These are phyloP conservation scores for Jacana jacana DNA, from an alignment of 2,113 vertebrate genomes.

Conservation along the genomic window DNA sequence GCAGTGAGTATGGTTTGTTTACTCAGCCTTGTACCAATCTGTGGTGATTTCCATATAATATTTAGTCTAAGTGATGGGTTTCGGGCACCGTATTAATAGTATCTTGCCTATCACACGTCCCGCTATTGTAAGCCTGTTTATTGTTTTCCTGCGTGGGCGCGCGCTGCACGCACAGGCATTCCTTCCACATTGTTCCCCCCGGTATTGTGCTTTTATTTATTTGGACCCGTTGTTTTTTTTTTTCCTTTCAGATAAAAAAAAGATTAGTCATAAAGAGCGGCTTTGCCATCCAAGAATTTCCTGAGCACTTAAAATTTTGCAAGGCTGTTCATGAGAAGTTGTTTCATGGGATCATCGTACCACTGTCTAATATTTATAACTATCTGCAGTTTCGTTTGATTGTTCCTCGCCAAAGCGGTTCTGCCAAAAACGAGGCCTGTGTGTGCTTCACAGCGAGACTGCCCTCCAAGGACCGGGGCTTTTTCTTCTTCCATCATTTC, in stretches of 20 bases:
- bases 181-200: conserved; percentile 9
- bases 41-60: background rate
- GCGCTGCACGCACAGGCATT: background rate
- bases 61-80: conserved; percentile 26
- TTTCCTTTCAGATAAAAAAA: conserved; percentile 39
- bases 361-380: background rate
- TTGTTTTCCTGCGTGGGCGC: background rate
- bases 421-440: background rate
- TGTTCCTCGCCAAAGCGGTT: background rate
- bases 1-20: conserved; percentile 32
- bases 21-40: conserved; percentile 35
- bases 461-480: background rate
- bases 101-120: background rate
- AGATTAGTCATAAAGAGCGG: conserved; percentile 41
- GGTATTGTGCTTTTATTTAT: conserved; percentile 41
- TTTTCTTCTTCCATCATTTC: background rate
- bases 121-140: conserved; percentile 9
- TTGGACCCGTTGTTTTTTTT: background rate
- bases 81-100: background rate
- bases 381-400: background rate
- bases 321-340: conserved; percentile 22
- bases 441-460: background rate
- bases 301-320: conserved; percentile 32
- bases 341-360: conserved; percentile 24
- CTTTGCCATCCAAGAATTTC: conserved; percentile 38